Conservation (phyloP, 2,888 invertebrate species). For the Cephalotes varians region DNA sequence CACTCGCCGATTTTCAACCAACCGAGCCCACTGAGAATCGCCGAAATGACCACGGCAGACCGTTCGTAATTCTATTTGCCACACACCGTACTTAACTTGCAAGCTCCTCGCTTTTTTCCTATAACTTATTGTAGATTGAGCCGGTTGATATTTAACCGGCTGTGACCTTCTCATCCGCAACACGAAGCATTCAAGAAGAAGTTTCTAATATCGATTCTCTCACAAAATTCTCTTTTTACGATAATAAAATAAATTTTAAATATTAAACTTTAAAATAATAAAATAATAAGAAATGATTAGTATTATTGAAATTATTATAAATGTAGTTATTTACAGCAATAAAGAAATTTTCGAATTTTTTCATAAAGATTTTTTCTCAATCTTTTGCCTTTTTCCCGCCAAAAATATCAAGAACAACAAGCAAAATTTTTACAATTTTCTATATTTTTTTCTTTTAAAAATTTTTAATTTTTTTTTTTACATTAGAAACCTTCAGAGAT, state of each 20-base stretch:
- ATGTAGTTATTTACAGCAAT: not conserved
- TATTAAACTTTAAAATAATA: too few relatives aligned
- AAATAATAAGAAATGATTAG: not conserved
- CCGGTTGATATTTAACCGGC: slow-evolving; percentile 19
- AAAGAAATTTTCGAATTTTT: slow-evolving; percentile 44
- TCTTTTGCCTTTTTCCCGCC: slow-evolving; percentile 59
- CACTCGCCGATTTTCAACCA: slow-evolving; percentile 69
- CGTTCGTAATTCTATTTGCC: slow-evolving; percentile 62
- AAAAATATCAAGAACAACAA: not conserved
- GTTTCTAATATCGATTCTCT: not conserved
- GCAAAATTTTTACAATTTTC: slow-evolving; percentile 50
- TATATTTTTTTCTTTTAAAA: slow-evolving; percentile 62
- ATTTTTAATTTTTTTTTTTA: slow-evolving; percentile 68
- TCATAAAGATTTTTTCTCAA: slow-evolving; percentile 20
- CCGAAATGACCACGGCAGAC: slow-evolving; percentile 49
- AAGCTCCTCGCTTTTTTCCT: slow-evolving; percentile 44
- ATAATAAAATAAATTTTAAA: slow-evolving; percentile 1
- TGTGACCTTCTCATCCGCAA: not conserved
- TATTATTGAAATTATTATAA: not conserved
- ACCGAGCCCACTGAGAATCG: slow-evolving; percentile 55
- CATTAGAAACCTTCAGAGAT: slow-evolving; percentile 65
- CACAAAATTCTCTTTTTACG: not conserved
- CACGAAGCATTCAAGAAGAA: not conserved
- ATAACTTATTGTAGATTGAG: slow-evolving; percentile 45
- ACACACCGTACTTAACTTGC: slow-evolving; percentile 51